Evolutionary conservation across 92 coral and sea anemone species (phyloP), one percentile per base, ranked within the genome.

Genomic region (Heteractis magnifica): DNA sequence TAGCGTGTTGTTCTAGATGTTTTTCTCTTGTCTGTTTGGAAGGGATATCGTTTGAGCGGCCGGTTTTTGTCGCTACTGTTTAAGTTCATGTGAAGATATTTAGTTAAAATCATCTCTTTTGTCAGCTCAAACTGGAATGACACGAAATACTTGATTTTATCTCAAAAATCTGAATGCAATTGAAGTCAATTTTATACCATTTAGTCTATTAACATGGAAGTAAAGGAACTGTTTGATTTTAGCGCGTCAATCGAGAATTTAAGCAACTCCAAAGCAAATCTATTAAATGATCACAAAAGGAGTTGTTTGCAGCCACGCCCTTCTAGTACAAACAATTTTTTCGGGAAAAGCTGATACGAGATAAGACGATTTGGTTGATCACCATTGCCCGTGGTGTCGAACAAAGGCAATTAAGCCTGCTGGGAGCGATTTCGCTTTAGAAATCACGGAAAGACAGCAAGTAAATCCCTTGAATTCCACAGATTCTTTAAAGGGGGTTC

Each of bases 391-490:
- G 53, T 51, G 51, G 83, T 64, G 75, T 19, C 15, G 11, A 64
- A 79, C 83, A 79, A 79, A 79, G 83, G 52, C 83, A 79, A 79
- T 79, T 64, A 79, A 64, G 58, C 11, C 16, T 52, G 64, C 6
- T 34, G 44, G 49, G 73, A 59, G 26, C 51, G 83, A 60, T 79
- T 76, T 60, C 2, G 51, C 56, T 79, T 44, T 11, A 50, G 71
- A 64, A 79, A 41, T 60, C 75, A 64, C 74, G 83, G 74, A 60
- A 79, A 79, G 52, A 11, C 34, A 13, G 19, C 23, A 5, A 52
- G 52, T 7, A 79, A 79, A 60, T 79, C 52, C 53, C n/a, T 1
- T 19, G 44, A 79, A 79, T 79, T 60, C 75, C 44, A 62, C 21
- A 23, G 51, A 64, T 79, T 62, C 58, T 59, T 65, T 41, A 79